Conservation (phyloP, 2,797 vertebrate genomes). For the Diceros bicornis region DNA sequence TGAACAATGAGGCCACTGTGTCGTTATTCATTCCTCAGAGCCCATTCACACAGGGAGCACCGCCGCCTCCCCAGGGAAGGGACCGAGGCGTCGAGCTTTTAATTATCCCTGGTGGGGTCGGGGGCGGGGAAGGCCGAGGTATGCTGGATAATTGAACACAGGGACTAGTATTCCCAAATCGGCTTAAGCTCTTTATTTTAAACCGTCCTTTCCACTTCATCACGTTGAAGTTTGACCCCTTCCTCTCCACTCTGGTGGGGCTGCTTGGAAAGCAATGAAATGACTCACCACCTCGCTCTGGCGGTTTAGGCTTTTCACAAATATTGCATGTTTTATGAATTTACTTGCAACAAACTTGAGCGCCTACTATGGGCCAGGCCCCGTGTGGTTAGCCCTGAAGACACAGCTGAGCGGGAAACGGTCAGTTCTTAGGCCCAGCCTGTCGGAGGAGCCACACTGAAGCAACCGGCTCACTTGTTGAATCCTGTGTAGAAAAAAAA, state of each 20-base stretch:
- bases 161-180: constrained; percentile 23
- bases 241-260: constrained; percentile 6
- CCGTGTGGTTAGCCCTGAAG: neutral
- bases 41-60: constrained; percentile 59
- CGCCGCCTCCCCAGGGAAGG: constrained; percentile 69
- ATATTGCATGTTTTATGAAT: neutral
- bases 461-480: neutral
- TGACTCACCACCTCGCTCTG: constrained; percentile 22
- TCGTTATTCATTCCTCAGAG: constrained; percentile 75
- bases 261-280: neutral
- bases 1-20: constrained; percentile 78
- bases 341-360: neutral
- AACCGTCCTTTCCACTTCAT: neutral
- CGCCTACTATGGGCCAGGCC: neutral
- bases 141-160: constrained; percentile 51
- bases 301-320: constrained; percentile 24
- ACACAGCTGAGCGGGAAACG: neutral
- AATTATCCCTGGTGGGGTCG: constrained; percentile 63
- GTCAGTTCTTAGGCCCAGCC: neutral
- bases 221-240: neutral
- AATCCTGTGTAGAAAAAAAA: neutral
- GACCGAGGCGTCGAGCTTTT: constrained; percentile 71
- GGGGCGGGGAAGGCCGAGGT: constrained; percentile 41
- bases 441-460: neutral
- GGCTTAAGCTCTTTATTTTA: neutral